Conservation (phyloP, 2,113 vertebrate genomes). For the Archilochus colubris region DNA sequence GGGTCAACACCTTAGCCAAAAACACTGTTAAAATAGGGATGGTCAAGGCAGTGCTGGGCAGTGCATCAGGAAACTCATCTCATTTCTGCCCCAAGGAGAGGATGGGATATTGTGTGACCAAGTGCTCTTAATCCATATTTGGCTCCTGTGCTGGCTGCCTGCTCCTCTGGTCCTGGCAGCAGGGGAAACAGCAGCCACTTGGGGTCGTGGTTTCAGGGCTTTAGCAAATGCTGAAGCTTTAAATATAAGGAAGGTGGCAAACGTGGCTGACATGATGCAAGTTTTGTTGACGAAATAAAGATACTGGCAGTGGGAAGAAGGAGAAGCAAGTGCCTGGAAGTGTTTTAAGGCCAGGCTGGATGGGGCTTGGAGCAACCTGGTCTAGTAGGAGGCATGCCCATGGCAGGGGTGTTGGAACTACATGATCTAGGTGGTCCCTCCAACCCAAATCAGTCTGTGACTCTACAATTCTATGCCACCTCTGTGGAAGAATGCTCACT, state of each 20-base stretch:
- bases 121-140: neutral
- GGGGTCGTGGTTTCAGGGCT: neutral
- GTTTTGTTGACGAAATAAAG: neutral
- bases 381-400: too few species aligned
- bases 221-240: neutral
- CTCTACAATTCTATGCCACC: neutral
- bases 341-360: too few species aligned
- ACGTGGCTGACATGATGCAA: fast-evolving
- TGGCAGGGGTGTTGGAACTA: too few species aligned
- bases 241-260: neutral
- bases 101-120: fast-evolving
- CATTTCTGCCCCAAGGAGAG: neutral
- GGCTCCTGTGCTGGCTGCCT: neutral
- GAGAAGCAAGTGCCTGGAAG: neutral
- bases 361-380: too few species aligned
- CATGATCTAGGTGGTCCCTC: too few species aligned
- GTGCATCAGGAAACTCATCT: neutral
- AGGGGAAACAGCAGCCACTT: neutral
- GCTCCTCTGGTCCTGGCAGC: neutral
- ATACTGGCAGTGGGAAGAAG: neutral
- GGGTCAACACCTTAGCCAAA: neutral
- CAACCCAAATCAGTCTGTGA: too few species aligned
- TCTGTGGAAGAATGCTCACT: neutral
- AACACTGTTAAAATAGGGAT: neutral
- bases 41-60: neutral